Conservation (phyloP, 2,113 vertebrate species). For the Tragulus kanchil region DNA sequence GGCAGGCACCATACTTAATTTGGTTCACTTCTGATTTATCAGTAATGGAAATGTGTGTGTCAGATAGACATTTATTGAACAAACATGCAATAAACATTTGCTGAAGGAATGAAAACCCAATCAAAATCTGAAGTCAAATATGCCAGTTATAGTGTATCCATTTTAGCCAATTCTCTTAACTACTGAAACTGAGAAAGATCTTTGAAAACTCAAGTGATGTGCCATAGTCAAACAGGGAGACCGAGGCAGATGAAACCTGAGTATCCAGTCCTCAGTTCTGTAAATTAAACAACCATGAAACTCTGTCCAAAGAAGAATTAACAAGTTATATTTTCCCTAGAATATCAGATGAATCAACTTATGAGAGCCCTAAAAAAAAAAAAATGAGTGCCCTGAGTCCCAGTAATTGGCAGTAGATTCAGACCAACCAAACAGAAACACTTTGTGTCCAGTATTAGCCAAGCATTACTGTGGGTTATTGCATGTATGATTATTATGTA, state of each 20-base stretch:
- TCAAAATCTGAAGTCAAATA: constrained; percentile 51
- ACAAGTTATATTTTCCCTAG: neutral
- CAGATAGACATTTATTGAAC: constrained; percentile 9
- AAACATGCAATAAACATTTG: neutral
- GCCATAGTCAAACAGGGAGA: neutral
- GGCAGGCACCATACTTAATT: neutral
- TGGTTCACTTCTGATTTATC: constrained; percentile 32
- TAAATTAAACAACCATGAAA: neutral
- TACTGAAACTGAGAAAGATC: neutral
- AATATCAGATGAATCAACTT: neutral
- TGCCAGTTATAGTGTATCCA: neutral
- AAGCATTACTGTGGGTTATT: neutral
- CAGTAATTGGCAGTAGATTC: neutral
- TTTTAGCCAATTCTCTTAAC: neutral
- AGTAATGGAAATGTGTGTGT: neutral
- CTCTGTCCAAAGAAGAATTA: neutral
- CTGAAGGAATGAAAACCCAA: constrained; percentile 36
- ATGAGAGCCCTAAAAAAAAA: neutral
- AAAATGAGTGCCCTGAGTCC: neutral
- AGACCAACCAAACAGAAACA: neutral
- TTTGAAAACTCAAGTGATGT: neutral
- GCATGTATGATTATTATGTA: neutral
- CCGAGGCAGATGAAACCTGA: neutral
- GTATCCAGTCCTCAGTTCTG: neutral
- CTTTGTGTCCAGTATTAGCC: no score